These are phyloP conservation scores for Zaprionus lachaisei DNA, from an alignment of 1,140 invertebrate genomes.

Conservation along the genomic window DNA sequence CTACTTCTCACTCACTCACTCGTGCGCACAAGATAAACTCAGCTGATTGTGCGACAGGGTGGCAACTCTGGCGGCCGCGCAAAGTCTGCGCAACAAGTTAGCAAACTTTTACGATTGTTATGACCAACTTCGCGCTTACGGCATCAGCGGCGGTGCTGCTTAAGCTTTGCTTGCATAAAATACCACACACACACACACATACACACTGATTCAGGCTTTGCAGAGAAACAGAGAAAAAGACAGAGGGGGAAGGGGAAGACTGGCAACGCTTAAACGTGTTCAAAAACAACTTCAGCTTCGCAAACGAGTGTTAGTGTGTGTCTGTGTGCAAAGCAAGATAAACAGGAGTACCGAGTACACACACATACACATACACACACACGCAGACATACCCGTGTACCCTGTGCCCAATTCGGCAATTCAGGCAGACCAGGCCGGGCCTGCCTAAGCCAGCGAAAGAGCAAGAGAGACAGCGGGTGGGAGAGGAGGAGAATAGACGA, in stretches of 20 bases:
- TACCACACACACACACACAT: conserved; percentile 53
- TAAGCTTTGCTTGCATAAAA: conserved; percentile 75
- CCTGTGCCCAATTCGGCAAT: conserved; percentile 49
- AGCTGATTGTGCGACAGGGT: conserved; percentile 27
- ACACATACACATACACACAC: conserved; percentile 4
- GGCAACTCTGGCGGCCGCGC: conserved; percentile 42
- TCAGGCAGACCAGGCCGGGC: conserved; percentile 15
- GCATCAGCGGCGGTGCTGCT: conserved; percentile 58
- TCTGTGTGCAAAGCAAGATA: conserved; percentile 41
- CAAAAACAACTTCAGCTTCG: conserved; percentile 63
- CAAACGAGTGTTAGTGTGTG: conserved; percentile 6
- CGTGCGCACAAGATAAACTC: conserved; percentile 1
- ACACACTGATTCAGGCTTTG: conserved; percentile 9
- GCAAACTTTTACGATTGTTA: conserved; percentile 71
- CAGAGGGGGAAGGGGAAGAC: neutral
- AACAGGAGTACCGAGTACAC: conserved; percentile 44
- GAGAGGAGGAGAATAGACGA: neutral
- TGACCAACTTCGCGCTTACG: conserved; percentile 78
- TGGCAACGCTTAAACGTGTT: conserved; percentile 60
- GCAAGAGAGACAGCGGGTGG: neutral
- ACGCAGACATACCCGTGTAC: conserved; percentile 20
- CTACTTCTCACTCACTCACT: neutral
- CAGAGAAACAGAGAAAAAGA: neutral
- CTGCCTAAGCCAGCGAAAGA: neutral
- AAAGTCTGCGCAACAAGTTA: conserved; percentile 68